Base-by-base conservation (phyloP, 2,888 invertebrate species). In the Yponomeuta cagnagella region DNA sequence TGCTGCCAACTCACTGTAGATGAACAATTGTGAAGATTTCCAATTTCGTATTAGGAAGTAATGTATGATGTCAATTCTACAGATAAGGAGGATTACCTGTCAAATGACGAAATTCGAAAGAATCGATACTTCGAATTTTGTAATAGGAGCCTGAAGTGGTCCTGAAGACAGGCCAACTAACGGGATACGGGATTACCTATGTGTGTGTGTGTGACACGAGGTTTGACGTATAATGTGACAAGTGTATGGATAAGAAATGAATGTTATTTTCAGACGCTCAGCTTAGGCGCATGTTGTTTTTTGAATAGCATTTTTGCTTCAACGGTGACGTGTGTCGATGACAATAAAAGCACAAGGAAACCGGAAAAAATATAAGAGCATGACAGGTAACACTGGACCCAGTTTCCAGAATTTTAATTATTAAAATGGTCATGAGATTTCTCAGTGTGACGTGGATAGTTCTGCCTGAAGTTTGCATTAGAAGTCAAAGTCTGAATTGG, bases 401-500 rank as follows among this genome's bases (percentile, higher is more conserved):
- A 15, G 15, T 58, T 58, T 58, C 15, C 43, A 15, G 52, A 15
- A 58, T 64, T 64, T 64, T 64, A 31, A 64, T 4, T 2, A 10
- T 10, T 31, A 30, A 1, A 31, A 64, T 23, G 31, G 64, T 31
- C 30, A 31, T 31, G 31, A 31, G 23, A 64, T 64, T 64, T 64
- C 6, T 64, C 64, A 64, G 64, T 31, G 10, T 64, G 23, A 64
- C 30, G 64, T 64, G 31, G 23, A 64, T 23, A 64, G 23, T 31
- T 3, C 31, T 30, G 6, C 15, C 69, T 58, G 58, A 69, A 69
- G 69, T 15, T 58, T 58, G 63, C 63, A 43, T 68, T 68, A 31
- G 43, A 67, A 6, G 67, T 43, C 83, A 82, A 89, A 89, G 90
- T 90, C 90, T 90, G 90, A 90, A 82, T 85, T 82, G 90, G 88